phyloP scores from a whole-genome alignment of 2,113 vertebrate species.

The Phyllopteryx taeniolatus region DNA sequence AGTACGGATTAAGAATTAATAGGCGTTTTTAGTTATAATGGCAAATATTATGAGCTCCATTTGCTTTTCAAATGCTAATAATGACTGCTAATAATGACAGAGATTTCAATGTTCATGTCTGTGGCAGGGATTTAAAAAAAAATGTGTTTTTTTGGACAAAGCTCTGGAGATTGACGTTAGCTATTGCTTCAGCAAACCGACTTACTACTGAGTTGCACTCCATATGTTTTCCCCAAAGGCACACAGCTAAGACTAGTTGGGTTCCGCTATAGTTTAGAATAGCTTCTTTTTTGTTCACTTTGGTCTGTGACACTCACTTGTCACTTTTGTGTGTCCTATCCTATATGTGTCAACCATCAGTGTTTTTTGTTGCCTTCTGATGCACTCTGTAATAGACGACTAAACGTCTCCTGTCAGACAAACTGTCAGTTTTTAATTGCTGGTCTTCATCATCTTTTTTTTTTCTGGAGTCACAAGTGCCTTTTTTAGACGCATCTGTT shows the following conservation, averaged over 20 bases:
- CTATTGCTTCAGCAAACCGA: conserved; percentile 48
- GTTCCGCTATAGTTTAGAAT: conserved; percentile 14
- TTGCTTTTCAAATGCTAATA: conserved; percentile 76
- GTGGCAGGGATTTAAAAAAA: conserved; percentile 40
- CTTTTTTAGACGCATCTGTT: conserved; percentile 37
- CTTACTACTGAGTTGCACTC: conserved; percentile 47
- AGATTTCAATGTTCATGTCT: conserved; percentile 69
- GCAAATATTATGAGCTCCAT: conserved; percentile 76
- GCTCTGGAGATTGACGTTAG: conserved; percentile 60
- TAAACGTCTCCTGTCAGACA: conserved; percentile 10
- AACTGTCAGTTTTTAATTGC: conserved; percentile 33
- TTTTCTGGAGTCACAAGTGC: conserved; percentile 18
- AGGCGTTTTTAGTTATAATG: conserved; percentile 74
- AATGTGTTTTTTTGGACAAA: conserved; percentile 29
- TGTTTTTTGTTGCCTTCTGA: conserved; percentile 2
- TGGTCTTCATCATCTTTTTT: conserved; percentile 19
- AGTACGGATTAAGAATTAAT: conserved; percentile 78
- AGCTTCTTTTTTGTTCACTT: conserved; percentile 11
- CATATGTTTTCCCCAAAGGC: conserved; percentile 60
- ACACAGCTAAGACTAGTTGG: conserved; percentile 19
- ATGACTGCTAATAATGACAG: conserved; percentile 70
- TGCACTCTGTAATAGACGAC: conserved; percentile 19
- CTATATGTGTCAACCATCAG: not conserved
- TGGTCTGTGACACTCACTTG: not conserved
- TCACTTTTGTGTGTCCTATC: not conserved